Evolutionary conservation across 2,113 vertebrate species (phyloP), one percentile per base, ranked within the genome.

Genomic region (Spilogale gracilis): DNA sequence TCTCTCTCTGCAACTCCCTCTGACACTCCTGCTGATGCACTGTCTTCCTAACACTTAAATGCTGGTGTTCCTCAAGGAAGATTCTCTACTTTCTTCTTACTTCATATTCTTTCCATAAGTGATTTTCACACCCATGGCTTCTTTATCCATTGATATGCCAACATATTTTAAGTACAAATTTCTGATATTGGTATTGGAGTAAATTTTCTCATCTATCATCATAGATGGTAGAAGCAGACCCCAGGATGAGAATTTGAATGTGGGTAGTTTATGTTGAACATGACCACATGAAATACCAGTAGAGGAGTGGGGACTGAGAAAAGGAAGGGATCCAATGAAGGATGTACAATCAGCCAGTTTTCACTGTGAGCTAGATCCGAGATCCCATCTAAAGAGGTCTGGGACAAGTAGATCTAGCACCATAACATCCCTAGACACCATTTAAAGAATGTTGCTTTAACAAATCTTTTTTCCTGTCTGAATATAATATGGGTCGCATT

Each of bases 261-360:
- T 21, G 56, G 71, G 52, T n/a, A 63, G 50, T 74, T 93, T 91
- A 56, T 96, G 80, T 69, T 88, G 76, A 61, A 97, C 63, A 74
- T 89, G 56, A 63, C 85, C 58, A 80, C 16, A 81, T 63, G 71
- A 85, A 93, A 76, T 63, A 73, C 32, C 71, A 83, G 60, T 11
- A 54, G 6, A 27, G 25, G 30, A 43, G 6, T 60, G 38, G 6
- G 67, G 16, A 73, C 32, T 85, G n/a, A 92, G 50, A 95, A 92
- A 74, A 10, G 6, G 54, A 85, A 74, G 73, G 81, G 90, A 88
- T 20, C 11, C 8, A 50, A 27, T 38, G 12, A 5, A 91, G 61
- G 27, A 9, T 88, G 38, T 65, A n/a, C 69, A 78, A 87, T 73
- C 83, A 71, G 21, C 2, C 9, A 89, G 14, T 30, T 23, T 32